phyloP scores from a whole-genome alignment of 2,888 invertebrate species.

The Andrena praecox region DNA sequence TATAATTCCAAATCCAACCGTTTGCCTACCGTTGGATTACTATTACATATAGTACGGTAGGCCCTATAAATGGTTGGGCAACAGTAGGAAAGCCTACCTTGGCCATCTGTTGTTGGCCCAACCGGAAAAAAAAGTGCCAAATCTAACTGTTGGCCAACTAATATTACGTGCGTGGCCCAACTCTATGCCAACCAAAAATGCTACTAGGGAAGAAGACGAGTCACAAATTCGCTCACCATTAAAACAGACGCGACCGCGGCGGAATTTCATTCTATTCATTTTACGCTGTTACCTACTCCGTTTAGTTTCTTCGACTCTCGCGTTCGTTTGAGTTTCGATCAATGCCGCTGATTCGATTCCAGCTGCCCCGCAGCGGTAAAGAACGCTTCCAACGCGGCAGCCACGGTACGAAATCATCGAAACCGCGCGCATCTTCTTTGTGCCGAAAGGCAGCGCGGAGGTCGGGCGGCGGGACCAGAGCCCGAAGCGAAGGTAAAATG shows the following conservation, averaged over 20 bases:
- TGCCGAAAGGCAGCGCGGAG: neutral
- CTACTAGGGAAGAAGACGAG: too few species aligned
- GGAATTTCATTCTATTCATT: neutral
- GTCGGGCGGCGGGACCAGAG: neutral
- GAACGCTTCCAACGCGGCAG: conserved; percentile 3
- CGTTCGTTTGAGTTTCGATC: neutral
- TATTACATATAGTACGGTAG: too few species aligned
- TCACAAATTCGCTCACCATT: too few species aligned
- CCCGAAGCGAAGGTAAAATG: conserved; percentile 65
- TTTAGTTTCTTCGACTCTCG: neutral
- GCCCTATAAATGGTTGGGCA: too few species aligned
- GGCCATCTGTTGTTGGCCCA: too few species aligned
- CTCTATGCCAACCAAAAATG: too few species aligned
- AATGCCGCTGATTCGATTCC: conserved; percentile 2
- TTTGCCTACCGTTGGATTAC: too few species aligned
- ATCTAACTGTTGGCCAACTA: too few species aligned
- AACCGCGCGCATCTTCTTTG: neutral
- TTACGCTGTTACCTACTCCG: neutral
- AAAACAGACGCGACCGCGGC: neutral
- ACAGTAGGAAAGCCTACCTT: too few species aligned
- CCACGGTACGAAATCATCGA: conserved; percentile 12
- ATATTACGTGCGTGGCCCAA: too few species aligned
- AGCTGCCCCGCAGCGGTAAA: neutral
- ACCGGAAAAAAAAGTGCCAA: too few species aligned
- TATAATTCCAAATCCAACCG: too few species aligned